phyloP scores from a whole-genome alignment of 1,140 invertebrate genomes.

The Panonychus citri region DNA sequence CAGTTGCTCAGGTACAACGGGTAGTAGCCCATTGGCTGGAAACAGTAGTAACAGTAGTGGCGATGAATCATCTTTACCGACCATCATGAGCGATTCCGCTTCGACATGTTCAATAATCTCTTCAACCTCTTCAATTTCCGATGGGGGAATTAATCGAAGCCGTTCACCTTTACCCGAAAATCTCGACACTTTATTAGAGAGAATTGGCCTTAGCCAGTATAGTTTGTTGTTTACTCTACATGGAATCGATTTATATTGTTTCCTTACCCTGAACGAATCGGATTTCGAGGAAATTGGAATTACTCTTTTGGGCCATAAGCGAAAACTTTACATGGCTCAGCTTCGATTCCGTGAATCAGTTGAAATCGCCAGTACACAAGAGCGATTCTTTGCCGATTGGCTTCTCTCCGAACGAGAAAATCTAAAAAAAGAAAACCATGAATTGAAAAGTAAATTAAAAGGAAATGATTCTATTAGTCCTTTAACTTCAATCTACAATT shows the following conservation, averaged over 20 bases:
- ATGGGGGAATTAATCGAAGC: not conserved
- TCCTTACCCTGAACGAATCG: not conserved
- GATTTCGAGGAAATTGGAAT: not conserved
- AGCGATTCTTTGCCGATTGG: not conserved
- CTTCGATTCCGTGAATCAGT: constrained; percentile 2
- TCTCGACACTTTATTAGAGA: not conserved
- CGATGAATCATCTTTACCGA: not conserved
- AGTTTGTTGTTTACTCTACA: not conserved
- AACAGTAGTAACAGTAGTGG: not conserved
- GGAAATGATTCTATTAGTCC: too few species aligned
- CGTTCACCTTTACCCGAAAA: not conserved
- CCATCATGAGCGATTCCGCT: not conserved
- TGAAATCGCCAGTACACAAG: not conserved
- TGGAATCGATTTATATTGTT: constrained; percentile 1
- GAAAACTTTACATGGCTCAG: not conserved
- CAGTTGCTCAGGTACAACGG: not conserved
- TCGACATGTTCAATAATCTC: too few species aligned
- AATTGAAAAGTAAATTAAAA: not conserved
- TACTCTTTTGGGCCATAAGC: not conserved
- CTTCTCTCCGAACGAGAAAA: not conserved
- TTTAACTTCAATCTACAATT: too few species aligned
- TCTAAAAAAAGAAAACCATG: not conserved
- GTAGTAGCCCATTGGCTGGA: not conserved
- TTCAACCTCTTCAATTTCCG: too few species aligned
- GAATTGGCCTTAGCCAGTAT: not conserved